These are phyloP conservation scores for Ursus arctos DNA, from an alignment of 2,113 vertebrate species.

Conservation along the genomic window DNA sequence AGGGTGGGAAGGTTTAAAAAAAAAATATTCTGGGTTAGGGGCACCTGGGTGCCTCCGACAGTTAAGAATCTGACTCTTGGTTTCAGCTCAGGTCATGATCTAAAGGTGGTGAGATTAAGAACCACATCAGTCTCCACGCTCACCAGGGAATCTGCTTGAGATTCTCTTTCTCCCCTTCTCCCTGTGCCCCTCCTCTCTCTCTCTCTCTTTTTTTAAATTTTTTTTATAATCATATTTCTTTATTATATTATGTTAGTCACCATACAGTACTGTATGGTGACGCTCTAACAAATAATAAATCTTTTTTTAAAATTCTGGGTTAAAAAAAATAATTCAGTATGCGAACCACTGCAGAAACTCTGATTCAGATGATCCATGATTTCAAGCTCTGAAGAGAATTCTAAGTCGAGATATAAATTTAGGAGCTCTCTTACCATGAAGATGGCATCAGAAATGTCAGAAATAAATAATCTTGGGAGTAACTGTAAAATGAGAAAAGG, in stretches of 20 bases:
- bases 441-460: not conserved
- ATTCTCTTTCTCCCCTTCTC: not conserved
- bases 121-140: not conserved
- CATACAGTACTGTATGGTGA: no score
- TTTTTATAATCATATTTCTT: no score
- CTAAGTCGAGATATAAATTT: not conserved
- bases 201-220: no score
- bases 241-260: no score
- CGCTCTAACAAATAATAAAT: not conserved
- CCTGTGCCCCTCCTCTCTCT: not conserved
- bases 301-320: not conserved
- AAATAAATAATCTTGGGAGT: not conserved
- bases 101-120: not conserved
- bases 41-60: not conserved
- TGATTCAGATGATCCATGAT: not conserved
- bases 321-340: conserved; percentile 5
- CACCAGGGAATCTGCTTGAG: not conserved
- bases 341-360: not conserved
- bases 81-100: not conserved
- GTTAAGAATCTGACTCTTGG: not conserved
- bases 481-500: conserved; percentile 25
- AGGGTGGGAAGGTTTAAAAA: not conserved
- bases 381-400: conserved; percentile 19
- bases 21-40: not conserved
- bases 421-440: not conserved